These are phyloP conservation scores for Eristalis arbustorum DNA, from an alignment of 2,888 invertebrate species.

Conservation along the genomic window DNA sequence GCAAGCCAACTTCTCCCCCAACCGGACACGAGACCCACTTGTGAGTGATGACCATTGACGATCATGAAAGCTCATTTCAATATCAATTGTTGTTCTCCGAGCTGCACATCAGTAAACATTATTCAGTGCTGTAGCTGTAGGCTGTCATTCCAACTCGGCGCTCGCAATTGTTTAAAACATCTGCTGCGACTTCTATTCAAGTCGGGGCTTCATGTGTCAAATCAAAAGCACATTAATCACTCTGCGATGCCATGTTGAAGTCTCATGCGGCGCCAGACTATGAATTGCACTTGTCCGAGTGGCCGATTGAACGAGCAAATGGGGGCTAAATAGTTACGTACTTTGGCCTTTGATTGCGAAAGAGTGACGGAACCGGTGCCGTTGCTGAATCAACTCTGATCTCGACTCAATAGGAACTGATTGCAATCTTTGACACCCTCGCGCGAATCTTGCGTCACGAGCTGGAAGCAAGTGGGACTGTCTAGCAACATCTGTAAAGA, in stretches of 20 bases:
- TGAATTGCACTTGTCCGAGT: not conserved
- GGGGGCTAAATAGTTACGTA: not conserved
- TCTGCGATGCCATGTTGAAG: not conserved
- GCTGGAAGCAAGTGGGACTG: too few relatives aligned
- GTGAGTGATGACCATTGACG: too few relatives aligned
- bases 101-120: not conserved
- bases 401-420: too few relatives aligned
- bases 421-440: too few relatives aligned
- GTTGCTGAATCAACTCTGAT: too few relatives aligned
- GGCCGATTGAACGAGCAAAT: not conserved
- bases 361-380: too few relatives aligned
- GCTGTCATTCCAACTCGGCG: not conserved
- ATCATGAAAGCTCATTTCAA: too few relatives aligned
- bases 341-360: not conserved
- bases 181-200: not conserved
- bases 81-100: not conserved
- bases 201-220: conserved; percentile 24
- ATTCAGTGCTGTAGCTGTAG: not conserved
- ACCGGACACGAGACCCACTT: too few relatives aligned
- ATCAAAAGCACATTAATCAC: conserved; percentile 40
- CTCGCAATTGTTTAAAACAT: not conserved
- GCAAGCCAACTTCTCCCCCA: too few relatives aligned
- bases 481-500: not conserved
- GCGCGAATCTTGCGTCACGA: too few relatives aligned
- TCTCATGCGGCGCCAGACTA: not conserved